A percentile compares a stretch with the other conserved stretches of the same genome.
Conservation (phyloP, 2,888 invertebrate genomes). For the Agrotis puta region DNA sequence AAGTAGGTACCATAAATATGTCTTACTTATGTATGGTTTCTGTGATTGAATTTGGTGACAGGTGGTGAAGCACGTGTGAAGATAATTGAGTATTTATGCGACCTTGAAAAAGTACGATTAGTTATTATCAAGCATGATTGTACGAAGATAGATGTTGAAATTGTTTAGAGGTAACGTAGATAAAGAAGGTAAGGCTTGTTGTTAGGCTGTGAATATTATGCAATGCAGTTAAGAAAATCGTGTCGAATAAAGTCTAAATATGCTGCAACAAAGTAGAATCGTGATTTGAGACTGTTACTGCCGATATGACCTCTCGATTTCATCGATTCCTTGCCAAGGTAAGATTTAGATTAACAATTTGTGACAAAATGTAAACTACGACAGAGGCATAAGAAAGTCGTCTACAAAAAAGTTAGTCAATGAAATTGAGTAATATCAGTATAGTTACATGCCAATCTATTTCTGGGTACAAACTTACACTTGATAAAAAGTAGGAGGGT, state of each 20-base stretch:
- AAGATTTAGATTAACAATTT: slow-evolving; percentile 6
- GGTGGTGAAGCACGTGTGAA: slow-evolving; percentile 39
- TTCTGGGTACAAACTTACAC: neutral
- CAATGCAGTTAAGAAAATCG: slow-evolving; percentile 33
- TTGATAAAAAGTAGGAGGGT: neutral
- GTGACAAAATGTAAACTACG: slow-evolving; percentile 17
- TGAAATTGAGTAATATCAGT: neutral
- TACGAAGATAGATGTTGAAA: slow-evolving; percentile 5
- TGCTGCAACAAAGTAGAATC: neutral
- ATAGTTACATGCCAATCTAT: too few relatives aligned
- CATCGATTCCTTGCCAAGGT: slow-evolving; percentile 28
- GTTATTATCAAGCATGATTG: slow-evolving; percentile 25
- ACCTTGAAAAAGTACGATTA: slow-evolving; percentile 39
- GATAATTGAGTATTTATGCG: slow-evolving; percentile 42
- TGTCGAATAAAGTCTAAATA: slow-evolving; percentile 23
- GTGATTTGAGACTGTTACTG: slow-evolving; percentile 9
- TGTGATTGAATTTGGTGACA: slow-evolving; percentile 47
- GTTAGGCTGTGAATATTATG: slow-evolving; percentile 11
- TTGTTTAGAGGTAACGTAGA: neutral
- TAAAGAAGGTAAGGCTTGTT: neutral
- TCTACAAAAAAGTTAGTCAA: neutral
- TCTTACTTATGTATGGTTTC: slow-evolving; percentile 48
- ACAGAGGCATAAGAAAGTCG: neutral
- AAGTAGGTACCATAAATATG: slow-evolving; percentile 8
- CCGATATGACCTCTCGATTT: slow-evolving; percentile 28